A percentile compares a stretch with the other conserved stretches of the same genome.
Evolutionary conservation across 2,888 invertebrate species (phyloP).

Genomic region (Acleris holmiana): DNA sequence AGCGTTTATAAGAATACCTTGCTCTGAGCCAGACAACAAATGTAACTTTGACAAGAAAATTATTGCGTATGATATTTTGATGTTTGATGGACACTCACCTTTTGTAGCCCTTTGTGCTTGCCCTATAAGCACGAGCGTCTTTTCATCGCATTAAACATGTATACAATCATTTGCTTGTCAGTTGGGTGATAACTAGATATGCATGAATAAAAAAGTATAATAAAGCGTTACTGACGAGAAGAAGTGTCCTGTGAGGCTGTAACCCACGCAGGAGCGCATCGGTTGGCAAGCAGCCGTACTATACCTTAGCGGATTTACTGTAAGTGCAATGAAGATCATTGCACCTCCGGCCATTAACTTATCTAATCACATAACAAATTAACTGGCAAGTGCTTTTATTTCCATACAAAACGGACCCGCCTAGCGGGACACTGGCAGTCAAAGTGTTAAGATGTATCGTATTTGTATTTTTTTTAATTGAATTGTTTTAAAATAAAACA

Average conservation of each 20-base stretch:
- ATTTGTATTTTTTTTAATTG: too few species aligned
- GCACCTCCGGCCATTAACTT: background rate
- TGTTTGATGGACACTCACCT: conserved; percentile 43
- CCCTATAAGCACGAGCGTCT: conserved; percentile 56
- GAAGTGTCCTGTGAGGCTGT: background rate
- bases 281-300: too few species aligned
- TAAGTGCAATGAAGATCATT: background rate
- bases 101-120: conserved; percentile 30
- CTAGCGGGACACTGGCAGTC: too few species aligned
- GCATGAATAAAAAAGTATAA: conserved; percentile 18
- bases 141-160: conserved; percentile 57
- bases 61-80: conserved; percentile 46
- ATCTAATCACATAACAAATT: too few species aligned
- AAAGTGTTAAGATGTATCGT: too few species aligned
- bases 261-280: too few species aligned
- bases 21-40: conserved; percentile 24
- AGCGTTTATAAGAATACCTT: background rate
- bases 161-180: conserved; percentile 52
- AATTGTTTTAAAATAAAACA: background rate
- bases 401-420: too few species aligned
- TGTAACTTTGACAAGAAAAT: conserved; percentile 58
- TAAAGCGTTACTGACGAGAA: background rate
- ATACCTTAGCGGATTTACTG: too few species aligned
- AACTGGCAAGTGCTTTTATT: too few species aligned
- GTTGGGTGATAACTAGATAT: conserved; percentile 17